phyloP scores from a whole-genome alignment of 2,888 invertebrate genomes.

The Drosophila colorata region DNA sequence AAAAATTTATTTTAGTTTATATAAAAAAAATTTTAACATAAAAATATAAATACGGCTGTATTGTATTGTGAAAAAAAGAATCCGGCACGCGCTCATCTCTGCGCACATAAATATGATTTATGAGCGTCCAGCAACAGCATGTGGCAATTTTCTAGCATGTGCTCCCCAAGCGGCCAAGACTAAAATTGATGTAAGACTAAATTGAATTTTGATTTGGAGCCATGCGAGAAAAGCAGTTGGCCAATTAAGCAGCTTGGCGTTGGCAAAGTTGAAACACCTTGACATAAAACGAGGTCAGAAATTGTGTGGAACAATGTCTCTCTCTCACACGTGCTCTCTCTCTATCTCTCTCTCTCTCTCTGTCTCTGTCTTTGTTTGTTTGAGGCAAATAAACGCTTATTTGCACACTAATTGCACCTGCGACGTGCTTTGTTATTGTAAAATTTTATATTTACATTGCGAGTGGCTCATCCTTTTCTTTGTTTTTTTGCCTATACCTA shows the following conservation, averaged over 20 bases:
- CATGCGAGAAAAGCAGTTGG: background rate
- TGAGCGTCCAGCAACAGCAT: conserved; percentile 34
- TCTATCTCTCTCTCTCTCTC: background rate
- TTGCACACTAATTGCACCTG: conserved; percentile 81
- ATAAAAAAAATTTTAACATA: no score
- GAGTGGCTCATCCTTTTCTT: conserved; percentile 49
- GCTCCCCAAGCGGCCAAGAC: conserved; percentile 33
- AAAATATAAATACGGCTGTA: background rate
- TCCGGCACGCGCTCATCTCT: background rate
- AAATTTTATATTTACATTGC: conserved; percentile 73
- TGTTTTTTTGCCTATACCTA: conserved; percentile 23
- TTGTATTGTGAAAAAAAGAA: no score
- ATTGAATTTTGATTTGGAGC: conserved; percentile 67
- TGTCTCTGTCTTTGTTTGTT: conserved; percentile 44
- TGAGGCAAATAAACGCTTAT: conserved; percentile 77
- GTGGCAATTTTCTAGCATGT: conserved; percentile 43
- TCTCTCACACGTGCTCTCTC: background rate
- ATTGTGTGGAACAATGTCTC: conserved; percentile 12
- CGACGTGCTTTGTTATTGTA: conserved; percentile 81
- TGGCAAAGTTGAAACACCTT: conserved; percentile 48
- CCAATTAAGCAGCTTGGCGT: conserved; percentile 31
- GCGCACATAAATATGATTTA: conserved; percentile 41
- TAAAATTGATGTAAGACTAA: conserved; percentile 37
- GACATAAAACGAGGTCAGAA: conserved; percentile 69
- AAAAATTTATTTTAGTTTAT: no score